A percentile compares a stretch with the other conserved stretches of the same genome.
Conservation (phyloP, 2,113 vertebrate species). For the Gallinago undulata region DNA sequence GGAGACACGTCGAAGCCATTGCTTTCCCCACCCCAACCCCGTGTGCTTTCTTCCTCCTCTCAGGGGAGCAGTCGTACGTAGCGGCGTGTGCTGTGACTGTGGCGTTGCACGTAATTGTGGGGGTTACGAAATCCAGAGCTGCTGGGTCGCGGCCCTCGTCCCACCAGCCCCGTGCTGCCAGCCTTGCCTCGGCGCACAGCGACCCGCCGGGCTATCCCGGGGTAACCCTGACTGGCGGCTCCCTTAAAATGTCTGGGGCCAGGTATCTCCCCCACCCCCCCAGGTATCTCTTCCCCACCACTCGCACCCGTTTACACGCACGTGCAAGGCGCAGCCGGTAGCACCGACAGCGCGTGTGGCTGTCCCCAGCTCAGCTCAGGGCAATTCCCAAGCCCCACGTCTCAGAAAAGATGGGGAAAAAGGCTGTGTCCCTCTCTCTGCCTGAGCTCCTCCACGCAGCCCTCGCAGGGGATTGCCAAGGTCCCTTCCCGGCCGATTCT, state of each 20-base stretch:
- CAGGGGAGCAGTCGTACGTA: background rate
- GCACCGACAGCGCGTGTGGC: accelerated
- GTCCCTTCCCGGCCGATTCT: background rate
- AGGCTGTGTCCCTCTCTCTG: background rate
- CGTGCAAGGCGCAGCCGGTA: background rate
- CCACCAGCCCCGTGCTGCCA: accelerated
- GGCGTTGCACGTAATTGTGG: background rate
- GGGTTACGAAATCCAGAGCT: background rate
- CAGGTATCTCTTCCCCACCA: background rate
- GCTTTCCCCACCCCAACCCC: accelerated
- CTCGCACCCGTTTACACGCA: accelerated
- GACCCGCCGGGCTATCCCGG: background rate
- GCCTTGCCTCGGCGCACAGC: background rate
- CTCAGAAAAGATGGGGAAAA: background rate
- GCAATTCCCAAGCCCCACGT: accelerated
- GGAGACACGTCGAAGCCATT: background rate
- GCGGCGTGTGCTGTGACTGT: accelerated
- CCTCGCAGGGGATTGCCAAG: background rate
- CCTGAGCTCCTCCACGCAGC: background rate
- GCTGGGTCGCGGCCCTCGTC: background rate
- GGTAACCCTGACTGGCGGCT: background rate
- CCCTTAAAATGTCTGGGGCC: background rate
- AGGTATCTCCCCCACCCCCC: background rate
- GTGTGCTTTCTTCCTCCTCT: background rate
- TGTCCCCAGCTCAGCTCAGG: background rate